Evolutionary conservation across 2,797 vertebrate genomes (phyloP).

Genomic region (Margarornis squamiger): DNA sequence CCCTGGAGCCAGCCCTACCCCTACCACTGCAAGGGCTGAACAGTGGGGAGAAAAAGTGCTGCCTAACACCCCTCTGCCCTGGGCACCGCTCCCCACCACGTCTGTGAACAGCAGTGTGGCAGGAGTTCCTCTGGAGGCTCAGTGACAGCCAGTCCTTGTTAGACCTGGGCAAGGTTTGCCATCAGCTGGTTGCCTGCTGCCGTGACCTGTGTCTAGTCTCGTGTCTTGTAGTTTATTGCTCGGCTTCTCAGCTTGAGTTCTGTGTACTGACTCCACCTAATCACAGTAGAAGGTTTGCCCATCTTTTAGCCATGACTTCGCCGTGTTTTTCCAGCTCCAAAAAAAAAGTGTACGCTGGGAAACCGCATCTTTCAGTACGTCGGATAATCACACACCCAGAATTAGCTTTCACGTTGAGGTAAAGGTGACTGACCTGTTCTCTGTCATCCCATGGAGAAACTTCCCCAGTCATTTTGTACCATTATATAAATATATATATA

Average conservation of each 20-base stretch:
- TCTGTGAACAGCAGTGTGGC: neutral
- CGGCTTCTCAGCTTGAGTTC: slow-evolving; percentile 37
- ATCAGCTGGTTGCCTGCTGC: neutral
- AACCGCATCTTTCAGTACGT: neutral
- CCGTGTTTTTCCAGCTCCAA: slow-evolving; percentile 10
- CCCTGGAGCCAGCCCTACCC: neutral
- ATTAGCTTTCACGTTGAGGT: slow-evolving; percentile 43
- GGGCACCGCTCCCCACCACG: rapidly evolving
- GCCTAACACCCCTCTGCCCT: neutral
- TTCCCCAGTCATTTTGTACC: slow-evolving; percentile 81
- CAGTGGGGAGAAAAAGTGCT: neutral
- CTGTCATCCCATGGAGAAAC: slow-evolving; percentile 69
- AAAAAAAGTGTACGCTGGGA: neutral
- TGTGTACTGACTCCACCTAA: slow-evolving; percentile 36
- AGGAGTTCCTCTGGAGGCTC: neutral
- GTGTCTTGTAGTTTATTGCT: slow-evolving; percentile 62
- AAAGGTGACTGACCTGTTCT: slow-evolving; percentile 54
- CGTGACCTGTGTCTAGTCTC: slow-evolving; percentile 49
- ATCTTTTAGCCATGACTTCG: slow-evolving; percentile 22
- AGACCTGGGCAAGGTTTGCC: neutral
- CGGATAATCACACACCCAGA: slow-evolving; percentile 34
- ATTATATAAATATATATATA: slow-evolving; percentile 84
- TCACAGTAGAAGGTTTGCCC: slow-evolving; percentile 23
- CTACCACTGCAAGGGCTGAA: neutral
- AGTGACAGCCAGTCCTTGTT: neutral